A percentile compares a stretch with the other conserved stretches of the same genome.
Conservation (phyloP, 2,888 invertebrate genomes). For the Cerastis rubricosa region DNA sequence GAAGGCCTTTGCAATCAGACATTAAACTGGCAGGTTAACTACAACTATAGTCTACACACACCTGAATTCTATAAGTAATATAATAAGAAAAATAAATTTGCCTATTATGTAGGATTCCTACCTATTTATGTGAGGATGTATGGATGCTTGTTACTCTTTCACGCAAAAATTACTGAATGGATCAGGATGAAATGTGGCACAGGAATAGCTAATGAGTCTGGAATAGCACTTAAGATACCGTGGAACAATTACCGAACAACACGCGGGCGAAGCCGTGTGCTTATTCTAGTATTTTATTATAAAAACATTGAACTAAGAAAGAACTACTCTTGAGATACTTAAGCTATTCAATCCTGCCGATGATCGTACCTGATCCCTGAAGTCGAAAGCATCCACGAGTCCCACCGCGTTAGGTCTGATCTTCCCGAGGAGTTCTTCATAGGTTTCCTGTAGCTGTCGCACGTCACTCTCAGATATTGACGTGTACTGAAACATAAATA, state of each 20-base stretch:
- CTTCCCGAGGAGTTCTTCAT: conserved; percentile 92
- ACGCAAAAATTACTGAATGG: no score
- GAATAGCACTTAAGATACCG: no score
- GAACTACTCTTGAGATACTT: not conserved
- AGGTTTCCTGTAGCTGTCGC: conserved; percentile 91
- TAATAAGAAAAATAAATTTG: no score
- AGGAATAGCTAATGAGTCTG: no score
- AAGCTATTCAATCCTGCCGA: not conserved
- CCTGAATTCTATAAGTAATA: not conserved
- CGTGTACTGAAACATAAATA: conserved; percentile 90
- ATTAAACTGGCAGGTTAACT: not conserved
- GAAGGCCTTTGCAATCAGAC: not conserved
- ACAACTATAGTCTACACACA: not conserved
- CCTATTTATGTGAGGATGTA: no score
- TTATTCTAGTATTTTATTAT: no score
- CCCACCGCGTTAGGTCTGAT: conserved; percentile 97
- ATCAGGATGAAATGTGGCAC: no score
- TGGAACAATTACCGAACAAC: no score
- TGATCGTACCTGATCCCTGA: conserved; percentile 92
- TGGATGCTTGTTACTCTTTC: no score
- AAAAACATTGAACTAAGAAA: not conserved
- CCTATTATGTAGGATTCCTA: not conserved
- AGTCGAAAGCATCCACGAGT: conserved; percentile 97
- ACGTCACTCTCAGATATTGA: conserved; percentile 87
- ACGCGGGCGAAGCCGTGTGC: no score